Conservation (phyloP, 2,797 vertebrate genomes). For the Monodelphis domestica region DNA sequence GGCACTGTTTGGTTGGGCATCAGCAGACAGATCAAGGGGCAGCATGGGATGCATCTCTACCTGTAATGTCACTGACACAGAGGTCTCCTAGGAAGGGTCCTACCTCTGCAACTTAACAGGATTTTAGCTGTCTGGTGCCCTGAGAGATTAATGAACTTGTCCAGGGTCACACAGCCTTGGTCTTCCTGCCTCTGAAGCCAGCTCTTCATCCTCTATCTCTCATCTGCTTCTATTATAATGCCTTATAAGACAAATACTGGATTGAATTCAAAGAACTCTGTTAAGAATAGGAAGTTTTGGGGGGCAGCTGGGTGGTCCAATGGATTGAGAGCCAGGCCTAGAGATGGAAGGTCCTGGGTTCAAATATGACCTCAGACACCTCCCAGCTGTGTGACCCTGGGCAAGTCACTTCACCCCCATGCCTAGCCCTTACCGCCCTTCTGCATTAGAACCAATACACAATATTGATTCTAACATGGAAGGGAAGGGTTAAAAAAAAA, state of each 20-base stretch:
- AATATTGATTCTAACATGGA: too few relatives aligned
- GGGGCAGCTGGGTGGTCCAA: too few relatives aligned
- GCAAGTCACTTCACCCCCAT: too few relatives aligned
- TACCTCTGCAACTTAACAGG: not conserved
- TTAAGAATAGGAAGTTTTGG: not conserved
- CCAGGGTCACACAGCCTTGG: not conserved
- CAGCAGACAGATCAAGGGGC: not conserved
- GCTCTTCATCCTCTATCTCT: not conserved
- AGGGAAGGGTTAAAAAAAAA: too few relatives aligned
- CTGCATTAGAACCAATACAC: too few relatives aligned
- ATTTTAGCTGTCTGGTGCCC: not conserved
- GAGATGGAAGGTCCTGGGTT: too few relatives aligned
- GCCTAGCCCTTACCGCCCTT: too few relatives aligned
- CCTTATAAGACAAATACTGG: not conserved
- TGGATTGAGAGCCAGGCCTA: too few relatives aligned
- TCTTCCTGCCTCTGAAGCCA: not conserved
- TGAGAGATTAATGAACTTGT: not conserved
- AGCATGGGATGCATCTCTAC: too few relatives aligned
- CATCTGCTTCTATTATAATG: not conserved
- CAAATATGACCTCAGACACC: too few relatives aligned
- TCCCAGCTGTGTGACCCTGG: too few relatives aligned
- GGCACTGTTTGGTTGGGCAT: not conserved
- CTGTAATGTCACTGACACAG: not conserved
- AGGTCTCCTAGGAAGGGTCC: too few relatives aligned
- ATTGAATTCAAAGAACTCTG: not conserved